A percentile compares a stretch with the other conserved stretches of the same genome.
Conservation (phyloP, 2,888 invertebrate genomes). For the Temnothorax unifasciatus region DNA sequence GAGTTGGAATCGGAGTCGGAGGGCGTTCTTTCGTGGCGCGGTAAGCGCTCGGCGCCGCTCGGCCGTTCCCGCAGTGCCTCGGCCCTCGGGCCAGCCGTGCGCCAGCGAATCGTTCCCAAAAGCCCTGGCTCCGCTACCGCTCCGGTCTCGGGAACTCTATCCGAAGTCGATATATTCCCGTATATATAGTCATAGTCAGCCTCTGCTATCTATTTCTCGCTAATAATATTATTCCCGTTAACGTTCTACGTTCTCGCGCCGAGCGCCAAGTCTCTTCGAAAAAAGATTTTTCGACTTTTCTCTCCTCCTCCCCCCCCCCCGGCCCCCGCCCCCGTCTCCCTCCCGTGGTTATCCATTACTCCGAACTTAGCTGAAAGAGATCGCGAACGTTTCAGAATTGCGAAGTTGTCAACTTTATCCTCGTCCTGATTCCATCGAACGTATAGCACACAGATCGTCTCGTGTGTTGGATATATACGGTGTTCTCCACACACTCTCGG, state of each 20-base stretch:
- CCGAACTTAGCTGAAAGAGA: too few species aligned
- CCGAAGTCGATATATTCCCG: slow-evolving; percentile 32
- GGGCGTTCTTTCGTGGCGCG: slow-evolving; percentile 84
- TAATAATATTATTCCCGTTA: slow-evolving; percentile 7
- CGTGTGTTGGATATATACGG: background rate
- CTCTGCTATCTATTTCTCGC: background rate
- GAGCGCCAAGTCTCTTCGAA: background rate
- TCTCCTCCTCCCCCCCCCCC: too few species aligned
- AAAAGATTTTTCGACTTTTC: background rate
- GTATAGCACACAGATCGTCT: slow-evolving; percentile 10
- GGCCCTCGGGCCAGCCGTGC: slow-evolving; percentile 58
- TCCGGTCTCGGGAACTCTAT: slow-evolving; percentile 55
- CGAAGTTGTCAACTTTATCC: background rate
- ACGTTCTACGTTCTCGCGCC: background rate
- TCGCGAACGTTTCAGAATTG: background rate
- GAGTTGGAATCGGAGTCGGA: slow-evolving; percentile 56
- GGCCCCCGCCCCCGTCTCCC: too few species aligned
- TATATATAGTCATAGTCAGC: slow-evolving; percentile 5
- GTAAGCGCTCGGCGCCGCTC: slow-evolving; percentile 79
- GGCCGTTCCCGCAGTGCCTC: slow-evolving; percentile 71
- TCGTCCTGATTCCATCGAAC: slow-evolving; percentile 14
- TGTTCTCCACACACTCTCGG: background rate
- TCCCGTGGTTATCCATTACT: background rate
- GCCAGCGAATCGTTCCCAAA: slow-evolving; percentile 56
- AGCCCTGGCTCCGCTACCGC: slow-evolving; percentile 62